Evolutionary conservation across 2,113 vertebrate genomes (phyloP).

Genomic region (Pygoscelis adeliae): DNA sequence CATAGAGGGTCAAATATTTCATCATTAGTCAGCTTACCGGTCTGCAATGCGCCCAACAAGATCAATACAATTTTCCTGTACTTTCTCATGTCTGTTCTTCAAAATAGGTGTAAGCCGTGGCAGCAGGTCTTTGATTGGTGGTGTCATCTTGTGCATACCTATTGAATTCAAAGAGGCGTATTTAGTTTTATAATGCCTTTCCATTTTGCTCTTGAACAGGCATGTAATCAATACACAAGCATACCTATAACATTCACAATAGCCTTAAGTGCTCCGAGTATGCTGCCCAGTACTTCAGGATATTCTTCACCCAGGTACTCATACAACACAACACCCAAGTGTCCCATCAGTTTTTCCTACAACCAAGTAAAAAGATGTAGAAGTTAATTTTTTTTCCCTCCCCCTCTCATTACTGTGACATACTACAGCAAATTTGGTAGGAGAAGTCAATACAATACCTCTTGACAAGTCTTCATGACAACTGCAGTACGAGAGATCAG

Average conservation of each 20-base stretch:
- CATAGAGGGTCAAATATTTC: neutral
- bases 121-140: conserved; percentile 96
- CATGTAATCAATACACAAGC: neutral
- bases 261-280: conserved; percentile 95
- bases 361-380: conserved; percentile 9
- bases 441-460: conserved; percentile 80
- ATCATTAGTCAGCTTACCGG: conserved; percentile 74
- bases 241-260: conserved; percentile 98
- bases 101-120: conserved; percentile 96
- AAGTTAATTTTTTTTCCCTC: neutral
- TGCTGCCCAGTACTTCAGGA: conserved; percentile 96
- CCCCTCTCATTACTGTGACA: neutral
- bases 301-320: conserved; percentile 99
- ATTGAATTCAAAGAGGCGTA: neutral
- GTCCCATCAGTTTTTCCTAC: conserved; percentile 98
- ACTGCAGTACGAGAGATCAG: conserved; percentile 98
- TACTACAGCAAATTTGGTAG: neutral
- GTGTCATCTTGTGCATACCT: conserved; percentile 99
- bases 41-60: conserved; percentile 97
- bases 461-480: conserved; percentile 99
- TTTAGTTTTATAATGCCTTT: neutral
- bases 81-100: conserved; percentile 99
- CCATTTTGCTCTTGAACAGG: neutral
- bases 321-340: conserved; percentile 96
- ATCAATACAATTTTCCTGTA: conserved; percentile 98